Evolutionary conservation across 2,888 invertebrate species (phyloP).

Genomic region (Lepidocyrtoides sp.): DNA sequence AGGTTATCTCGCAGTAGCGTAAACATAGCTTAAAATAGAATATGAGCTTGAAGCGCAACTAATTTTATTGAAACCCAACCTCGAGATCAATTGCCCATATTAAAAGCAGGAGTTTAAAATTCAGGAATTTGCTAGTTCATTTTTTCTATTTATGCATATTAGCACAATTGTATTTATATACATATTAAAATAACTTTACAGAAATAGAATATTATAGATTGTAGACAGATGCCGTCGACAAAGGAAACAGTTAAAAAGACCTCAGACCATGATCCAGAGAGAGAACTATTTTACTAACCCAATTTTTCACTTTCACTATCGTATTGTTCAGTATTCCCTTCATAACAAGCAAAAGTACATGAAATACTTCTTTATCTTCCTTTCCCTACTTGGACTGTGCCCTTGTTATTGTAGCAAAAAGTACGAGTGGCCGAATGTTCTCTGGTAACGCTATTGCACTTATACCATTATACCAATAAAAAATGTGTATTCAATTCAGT

Average conservation of each 20-base stretch:
- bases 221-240: neutral
- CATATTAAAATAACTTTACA: too few relatives aligned
- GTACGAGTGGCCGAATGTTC: neutral
- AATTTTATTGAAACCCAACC: too few relatives aligned
- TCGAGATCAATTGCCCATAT: too few relatives aligned
- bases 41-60: too few relatives aligned
- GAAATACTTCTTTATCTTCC: neutral
- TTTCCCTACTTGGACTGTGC: neutral
- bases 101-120: too few relatives aligned
- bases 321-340: neutral
- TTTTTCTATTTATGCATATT: too few relatives aligned
- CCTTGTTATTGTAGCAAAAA: neutral
- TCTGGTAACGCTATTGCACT: neutral
- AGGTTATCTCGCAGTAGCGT: too few relatives aligned
- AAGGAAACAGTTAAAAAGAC: neutral
- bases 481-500: neutral
- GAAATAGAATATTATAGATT: neutral
- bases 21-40: too few relatives aligned
- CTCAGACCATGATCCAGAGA: neutral
- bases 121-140: too few relatives aligned
- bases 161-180: too few relatives aligned
- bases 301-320: slow-evolving; percentile 8
- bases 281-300: neutral
- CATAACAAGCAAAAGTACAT: too few relatives aligned
- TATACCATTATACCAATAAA: neutral